Percentiles rank a stretch among this genome's conserved stretches.
Evolutionary conservation across 1,140 invertebrate genomes (phyloP).

Genomic region (Oedothorax gibbosus): DNA sequence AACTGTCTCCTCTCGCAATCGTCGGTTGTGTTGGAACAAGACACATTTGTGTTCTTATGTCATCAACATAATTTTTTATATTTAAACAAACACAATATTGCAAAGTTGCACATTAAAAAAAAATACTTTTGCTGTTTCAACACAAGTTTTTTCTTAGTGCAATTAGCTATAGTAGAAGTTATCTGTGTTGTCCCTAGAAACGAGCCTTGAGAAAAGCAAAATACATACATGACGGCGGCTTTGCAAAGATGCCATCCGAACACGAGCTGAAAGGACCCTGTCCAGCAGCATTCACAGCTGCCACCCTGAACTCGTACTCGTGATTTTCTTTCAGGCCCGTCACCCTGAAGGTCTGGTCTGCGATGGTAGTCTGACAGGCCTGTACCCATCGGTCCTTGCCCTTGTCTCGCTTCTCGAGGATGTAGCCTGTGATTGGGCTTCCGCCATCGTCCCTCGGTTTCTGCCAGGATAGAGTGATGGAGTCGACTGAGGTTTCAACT

Average conservation of each 20-base stretch:
- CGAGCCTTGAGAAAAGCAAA: no score
- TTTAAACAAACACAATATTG: no score
- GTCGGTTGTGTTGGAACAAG: no score
- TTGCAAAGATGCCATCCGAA: slow-evolving; percentile 90
- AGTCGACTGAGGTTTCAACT: slow-evolving; percentile 90
- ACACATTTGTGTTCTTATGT: no score
- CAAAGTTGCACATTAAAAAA: no score
- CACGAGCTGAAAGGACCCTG: slow-evolving; percentile 92
- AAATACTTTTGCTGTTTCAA: no score
- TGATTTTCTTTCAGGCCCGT: slow-evolving; percentile 90
- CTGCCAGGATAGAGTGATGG: slow-evolving; percentile 92
- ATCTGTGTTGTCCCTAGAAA: no score
- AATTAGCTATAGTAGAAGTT: no score
- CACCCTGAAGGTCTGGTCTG: slow-evolving; percentile 83
- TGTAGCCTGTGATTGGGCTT: slow-evolving; percentile 94
- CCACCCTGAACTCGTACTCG: slow-evolving; percentile 95
- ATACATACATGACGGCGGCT: slow-evolving; percentile 81
- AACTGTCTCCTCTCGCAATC: no score
- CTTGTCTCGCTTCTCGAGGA: slow-evolving; percentile 97
- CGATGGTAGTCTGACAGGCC: slow-evolving; percentile 75
- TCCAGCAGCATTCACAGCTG: slow-evolving; percentile 76
- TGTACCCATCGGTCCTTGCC: slow-evolving; percentile 89
- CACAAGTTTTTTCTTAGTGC: no score
- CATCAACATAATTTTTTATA: no score
- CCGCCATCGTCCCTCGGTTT: slow-evolving; percentile 93